Evolutionary conservation across 2,888 invertebrate genomes (phyloP).

Genomic region (Drosophila ezoana): DNA sequence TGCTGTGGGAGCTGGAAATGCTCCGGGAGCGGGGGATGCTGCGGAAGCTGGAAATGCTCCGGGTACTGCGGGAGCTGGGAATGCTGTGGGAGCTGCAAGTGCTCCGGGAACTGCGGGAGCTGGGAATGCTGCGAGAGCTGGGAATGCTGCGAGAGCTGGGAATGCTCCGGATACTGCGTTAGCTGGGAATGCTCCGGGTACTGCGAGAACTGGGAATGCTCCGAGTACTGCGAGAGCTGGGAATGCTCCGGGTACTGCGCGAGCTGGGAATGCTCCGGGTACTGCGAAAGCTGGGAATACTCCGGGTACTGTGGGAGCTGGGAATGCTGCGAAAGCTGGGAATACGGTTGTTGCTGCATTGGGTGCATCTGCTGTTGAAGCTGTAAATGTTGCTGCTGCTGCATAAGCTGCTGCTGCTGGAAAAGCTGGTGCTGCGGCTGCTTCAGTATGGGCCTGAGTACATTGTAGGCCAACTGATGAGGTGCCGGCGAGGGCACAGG

Average conservation of each 20-base stretch:
- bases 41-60: too few relatives aligned
- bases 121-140: background rate
- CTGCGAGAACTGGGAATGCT: too few relatives aligned
- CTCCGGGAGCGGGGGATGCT: too few relatives aligned
- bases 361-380: constrained; percentile 35
- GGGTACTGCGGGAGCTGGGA: background rate
- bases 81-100: background rate
- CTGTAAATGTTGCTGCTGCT: constrained; percentile 54
- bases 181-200: background rate
- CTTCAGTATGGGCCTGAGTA: constrained; percentile 77
- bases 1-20: background rate
- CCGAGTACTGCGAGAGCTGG: background rate
- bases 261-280: too few relatives aligned
- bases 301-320: constrained; percentile 3
- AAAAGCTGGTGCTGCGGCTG: constrained; percentile 61
- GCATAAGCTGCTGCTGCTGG: constrained; percentile 31
- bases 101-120: background rate
- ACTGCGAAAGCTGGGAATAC: background rate
- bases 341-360: background rate
- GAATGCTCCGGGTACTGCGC: background rate
- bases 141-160: background rate
- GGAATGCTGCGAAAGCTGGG: background rate
- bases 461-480: constrained; percentile 70
- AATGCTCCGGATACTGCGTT: background rate
- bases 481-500: constrained; percentile 67